Evolutionary conservation across 2,888 invertebrate genomes (phyloP), one percentile per base, ranked within the genome.

Genomic region (Penaeus monodon): DNA sequence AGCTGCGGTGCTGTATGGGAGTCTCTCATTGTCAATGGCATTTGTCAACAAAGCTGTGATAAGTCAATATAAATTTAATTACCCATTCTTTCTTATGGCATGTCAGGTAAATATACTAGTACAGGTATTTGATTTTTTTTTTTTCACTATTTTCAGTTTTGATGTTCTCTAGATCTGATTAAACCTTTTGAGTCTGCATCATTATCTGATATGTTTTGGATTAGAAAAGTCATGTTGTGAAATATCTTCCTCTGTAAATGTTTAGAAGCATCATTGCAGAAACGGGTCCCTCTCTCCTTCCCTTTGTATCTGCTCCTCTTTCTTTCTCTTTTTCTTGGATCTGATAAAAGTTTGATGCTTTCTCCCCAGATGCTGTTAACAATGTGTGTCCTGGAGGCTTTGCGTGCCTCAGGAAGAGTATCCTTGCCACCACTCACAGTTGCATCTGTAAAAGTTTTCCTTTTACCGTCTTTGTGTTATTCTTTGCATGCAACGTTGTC

Each of bases 1-100:
- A n/a, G 92, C 92, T 44, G 92, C 92, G 0, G 68, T 92, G 3
- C 90, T 92, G 33, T 93, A 93, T 90, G 93, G 93, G 24, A 73
- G 90, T 10, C 92, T 92, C 85, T 93, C 93, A 1, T 91, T 92
- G 2, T 91, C 91, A 4, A 93, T 92, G 91, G 92, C 92, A 14
- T 92, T 93, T 90, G 89, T 92, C 63, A 93, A 93, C 91, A 93
- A 93, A 88, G 89, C 91, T 29, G 90, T 93, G 74, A 91, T 93
- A 91, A 92, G 91, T 29, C 90, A 91, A 10, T 92, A 92, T 90
- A 91, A 92, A 78, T 94, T 93, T 91, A 92, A 94, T 91, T 93
- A 91, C 90, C 93, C 94, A 12, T 92, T 93, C 49, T 92, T 93
- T 65, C 92, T 94, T 85, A 92, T 93, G 91, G 92, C 92, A 77